Percentiles rank a stretch among this genome's conserved stretches.
These are phyloP conservation scores for Sturnira hondurensis DNA, from an alignment of 2,113 vertebrate species.

Conservation along the genomic window DNA sequence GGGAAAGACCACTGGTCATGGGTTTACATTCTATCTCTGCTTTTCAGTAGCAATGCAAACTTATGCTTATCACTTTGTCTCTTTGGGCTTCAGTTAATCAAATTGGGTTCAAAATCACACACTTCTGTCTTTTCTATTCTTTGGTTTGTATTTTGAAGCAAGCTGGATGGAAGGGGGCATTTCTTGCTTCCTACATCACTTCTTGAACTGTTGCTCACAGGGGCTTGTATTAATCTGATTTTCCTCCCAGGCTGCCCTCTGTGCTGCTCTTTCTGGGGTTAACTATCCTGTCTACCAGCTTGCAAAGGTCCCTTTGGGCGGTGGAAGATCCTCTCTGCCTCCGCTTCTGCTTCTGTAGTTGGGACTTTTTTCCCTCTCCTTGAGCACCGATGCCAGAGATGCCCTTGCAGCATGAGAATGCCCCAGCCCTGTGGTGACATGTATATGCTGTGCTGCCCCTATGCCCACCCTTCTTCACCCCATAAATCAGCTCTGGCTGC, in stretches of 20 bases:
- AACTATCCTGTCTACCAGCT: neutral
- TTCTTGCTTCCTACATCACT: conserved; percentile 1
- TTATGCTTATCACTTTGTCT: neutral
- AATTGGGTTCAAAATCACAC: neutral
- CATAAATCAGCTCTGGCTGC: neutral
- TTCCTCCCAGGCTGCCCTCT: neutral
- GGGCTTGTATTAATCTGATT: neutral
- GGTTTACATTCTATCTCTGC: neutral
- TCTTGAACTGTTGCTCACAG: neutral
- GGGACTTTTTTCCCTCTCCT: conserved; percentile 39
- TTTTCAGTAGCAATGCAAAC: neutral
- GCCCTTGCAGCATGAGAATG: conserved; percentile 8
- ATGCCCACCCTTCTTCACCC: too few species aligned
- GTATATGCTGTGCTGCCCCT: neutral
- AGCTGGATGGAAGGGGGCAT: neutral
- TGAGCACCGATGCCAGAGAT: conserved; percentile 73
- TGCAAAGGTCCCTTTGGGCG: neutral
- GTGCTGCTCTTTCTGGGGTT: conserved; percentile 22
- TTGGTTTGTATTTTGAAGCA: neutral
- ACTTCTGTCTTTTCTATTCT: neutral
- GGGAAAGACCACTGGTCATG: neutral
- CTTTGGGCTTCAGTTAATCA: neutral
- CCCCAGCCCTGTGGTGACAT: neutral
- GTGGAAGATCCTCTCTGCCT: conserved; percentile 38
- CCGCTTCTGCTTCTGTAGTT: neutral